Conservation (phyloP, 2,113 vertebrate species). For the Butastur rufipennis region DNA sequence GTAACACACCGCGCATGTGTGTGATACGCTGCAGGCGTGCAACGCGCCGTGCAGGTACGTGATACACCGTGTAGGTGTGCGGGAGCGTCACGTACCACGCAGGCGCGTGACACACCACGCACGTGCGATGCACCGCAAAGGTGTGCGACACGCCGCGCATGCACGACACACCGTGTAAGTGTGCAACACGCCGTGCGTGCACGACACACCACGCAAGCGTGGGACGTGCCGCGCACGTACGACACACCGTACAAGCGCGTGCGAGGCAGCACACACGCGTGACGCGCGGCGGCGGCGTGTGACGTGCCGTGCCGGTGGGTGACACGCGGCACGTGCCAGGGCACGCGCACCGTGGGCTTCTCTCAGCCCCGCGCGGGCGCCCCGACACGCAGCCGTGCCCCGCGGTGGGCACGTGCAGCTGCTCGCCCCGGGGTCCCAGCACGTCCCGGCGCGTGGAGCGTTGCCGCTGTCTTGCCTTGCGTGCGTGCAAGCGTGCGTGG, state of each 20-base stretch:
- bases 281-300: accelerated
- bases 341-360: not conserved
- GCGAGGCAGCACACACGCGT: no score
- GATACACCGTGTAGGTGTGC: no score
- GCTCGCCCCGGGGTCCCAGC: not conserved
- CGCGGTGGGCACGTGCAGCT: not conserved
- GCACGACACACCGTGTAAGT: accelerated
- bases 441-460: not conserved
- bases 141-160: not conserved
- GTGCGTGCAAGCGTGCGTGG: not conserved
- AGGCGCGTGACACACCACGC: accelerated
- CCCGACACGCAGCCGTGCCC: not conserved
- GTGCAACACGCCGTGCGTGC: no score
- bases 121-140: no score
- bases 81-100: accelerated
- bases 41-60: not conserved
- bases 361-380: not conserved
- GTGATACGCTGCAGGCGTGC: accelerated
- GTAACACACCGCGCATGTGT: no score
- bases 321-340: not conserved
- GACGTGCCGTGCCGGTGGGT: not conserved
- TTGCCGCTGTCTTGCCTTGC: not conserved
- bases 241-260: not conserved
- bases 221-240: accelerated
- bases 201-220: accelerated